These are phyloP conservation scores for rabbit (Oryctolagus cuniculus) DNA, from an alignment of 2,113 vertebrate genomes.

Conservation along the genomic window mOryCun1.1 NC_091438.1:39256001-39256500, in stretches of 20 bases:
- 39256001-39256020: neutral
- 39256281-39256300: neutral
- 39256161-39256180: neutral
- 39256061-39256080: conserved; percentile 46
- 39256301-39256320: neutral
- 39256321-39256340: neutral
- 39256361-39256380: neutral
- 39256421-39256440: neutral
- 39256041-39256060: neutral
- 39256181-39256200: neutral
- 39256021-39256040: neutral
- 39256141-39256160: neutral
- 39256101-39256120: conserved; percentile 21
- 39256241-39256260: neutral
- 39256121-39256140: conserved; percentile 12
- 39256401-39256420: neutral
- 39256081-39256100: neutral
- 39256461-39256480: neutral
- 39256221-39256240: neutral
- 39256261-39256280: neutral
- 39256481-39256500: neutral
- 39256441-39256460: neutral
- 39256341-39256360: neutral
- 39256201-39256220: neutral
- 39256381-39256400: neutral